A percentile compares a stretch with the other conserved stretches of the same genome.
phyloP scores from a whole-genome alignment of 2,113 vertebrate genomes.

The Chamaetylas fuelleborni region DNA sequence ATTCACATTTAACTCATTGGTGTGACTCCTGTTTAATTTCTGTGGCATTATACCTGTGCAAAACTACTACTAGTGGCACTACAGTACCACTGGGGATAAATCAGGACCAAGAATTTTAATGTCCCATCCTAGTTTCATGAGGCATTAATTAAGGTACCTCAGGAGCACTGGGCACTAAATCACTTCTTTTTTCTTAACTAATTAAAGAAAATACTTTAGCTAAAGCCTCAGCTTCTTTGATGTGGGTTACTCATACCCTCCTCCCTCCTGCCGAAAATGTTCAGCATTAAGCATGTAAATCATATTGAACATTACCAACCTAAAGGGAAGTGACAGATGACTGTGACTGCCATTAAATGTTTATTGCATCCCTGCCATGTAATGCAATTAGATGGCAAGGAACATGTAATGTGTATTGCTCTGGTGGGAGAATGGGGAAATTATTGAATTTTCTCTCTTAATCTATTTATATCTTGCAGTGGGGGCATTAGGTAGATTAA shows the following conservation, averaged over 20 bases:
- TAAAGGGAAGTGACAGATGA: conserved; percentile 79
- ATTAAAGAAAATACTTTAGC: not conserved
- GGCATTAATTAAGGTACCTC: conserved; percentile 13
- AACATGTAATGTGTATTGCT: conserved; percentile 75
- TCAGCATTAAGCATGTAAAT: conserved; percentile 70
- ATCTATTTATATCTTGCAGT: conserved; percentile 80
- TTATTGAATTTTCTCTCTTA: conserved; percentile 83
- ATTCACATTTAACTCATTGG: not conserved
- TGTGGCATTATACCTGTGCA: not conserved
- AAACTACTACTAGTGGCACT: too few species aligned
- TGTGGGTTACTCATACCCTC: conserved; percentile 6
- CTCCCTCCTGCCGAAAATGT: not conserved
- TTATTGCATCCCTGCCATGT: conserved; percentile 78
- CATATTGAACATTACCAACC: conserved; percentile 54
- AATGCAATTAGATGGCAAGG: conserved; percentile 80
- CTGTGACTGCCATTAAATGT: conserved; percentile 76
- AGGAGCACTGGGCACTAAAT: not conserved
- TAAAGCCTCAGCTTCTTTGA: not conserved
- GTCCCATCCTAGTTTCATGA: not conserved
- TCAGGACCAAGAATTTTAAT: not conserved
- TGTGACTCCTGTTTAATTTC: not conserved
- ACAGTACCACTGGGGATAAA: not conserved
- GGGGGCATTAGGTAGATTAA: conserved; percentile 82
- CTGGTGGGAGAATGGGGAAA: conserved; percentile 76
- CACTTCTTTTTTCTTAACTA: not conserved